These are phyloP conservation scores for Spongilla lacustris DNA, from an alignment of 37 sponge, comb jelly and placozoan species.

Conservation along the genomic window DNA sequence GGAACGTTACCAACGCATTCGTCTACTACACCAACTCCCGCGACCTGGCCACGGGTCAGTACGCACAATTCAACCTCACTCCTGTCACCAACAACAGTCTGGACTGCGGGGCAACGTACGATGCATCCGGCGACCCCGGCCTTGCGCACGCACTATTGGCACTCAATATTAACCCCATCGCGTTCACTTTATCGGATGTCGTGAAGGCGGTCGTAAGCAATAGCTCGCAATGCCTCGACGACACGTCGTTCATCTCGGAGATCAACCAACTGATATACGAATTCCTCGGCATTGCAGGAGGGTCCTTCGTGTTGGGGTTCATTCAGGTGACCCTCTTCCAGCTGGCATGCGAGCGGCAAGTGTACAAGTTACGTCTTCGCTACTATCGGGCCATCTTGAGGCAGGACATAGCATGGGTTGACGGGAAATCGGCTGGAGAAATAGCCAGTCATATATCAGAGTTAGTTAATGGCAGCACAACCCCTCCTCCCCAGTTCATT, in stretches of 20 bases:
- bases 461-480: slow-evolving; percentile 10
- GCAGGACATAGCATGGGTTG: slow-evolving; percentile 86
- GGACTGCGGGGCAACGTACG: neutral
- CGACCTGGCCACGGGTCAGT: neutral
- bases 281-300: slow-evolving; percentile 8
- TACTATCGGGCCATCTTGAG: slow-evolving; percentile 76
- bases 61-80: slow-evolving; percentile 18
- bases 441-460: slow-evolving; percentile 41
- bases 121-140: neutral
- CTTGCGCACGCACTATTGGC: neutral
- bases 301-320: slow-evolving; percentile 12
- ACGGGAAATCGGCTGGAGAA: slow-evolving; percentile 57
- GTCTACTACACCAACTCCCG: slow-evolving; percentile 17
- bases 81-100: slow-evolving; percentile 1
- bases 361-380: slow-evolving; percentile 37
- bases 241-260: slow-evolving; percentile 2
- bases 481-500: neutral
- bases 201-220: slow-evolving; percentile 14
- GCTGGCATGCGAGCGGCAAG: slow-evolving; percentile 40
- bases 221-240: slow-evolving; percentile 15
- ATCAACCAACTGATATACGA: slow-evolving; percentile 2
- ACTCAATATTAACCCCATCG: slow-evolving; percentile 4
- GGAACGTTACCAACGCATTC: slow-evolving; percentile 31
- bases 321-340: slow-evolving; percentile 51
- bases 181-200: neutral